Base-by-base conservation (phyloP, 2,113 vertebrate genomes). In the Myrmecophaga tridactyla region DNA sequence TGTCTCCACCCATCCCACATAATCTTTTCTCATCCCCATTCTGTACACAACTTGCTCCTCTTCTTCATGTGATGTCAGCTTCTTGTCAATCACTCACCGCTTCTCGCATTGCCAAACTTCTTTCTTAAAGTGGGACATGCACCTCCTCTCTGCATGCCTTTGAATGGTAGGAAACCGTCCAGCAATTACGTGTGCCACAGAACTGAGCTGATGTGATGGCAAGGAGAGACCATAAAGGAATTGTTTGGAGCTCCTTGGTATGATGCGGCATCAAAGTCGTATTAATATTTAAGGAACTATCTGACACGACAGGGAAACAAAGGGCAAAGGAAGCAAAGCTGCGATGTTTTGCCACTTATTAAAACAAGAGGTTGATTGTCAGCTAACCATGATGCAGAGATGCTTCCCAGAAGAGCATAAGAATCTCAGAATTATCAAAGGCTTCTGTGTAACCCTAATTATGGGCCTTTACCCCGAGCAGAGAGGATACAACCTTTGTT, bases 291-390 rank as follows among this genome's bases (percentile, higher is more conserved):
- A 65, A 58, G 58, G 76, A 91, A 96, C 92, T 51, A 87, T 43
- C 48, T 36, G 31, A 43, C 8, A 63, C 82, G 67, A 56, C 56
- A 75, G 46, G 85, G 89, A 89, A 85, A 95, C 90, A 94, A 94
- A 95, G 69, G 36, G 65, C 48, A n/a, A 23, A 65, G 82, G 90
- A 94, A 65, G 76, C 43, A 80, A 75, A 13, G 20, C 58, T 86
- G 58, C 92, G 58, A 70, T 90, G 76, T n/a, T 92, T 56, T 92
- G 53, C 70, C 93, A 89, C 80, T 94, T 95, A 60, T 93, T 94
- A 72, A 92, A 62, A 82, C 63, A 87, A 93, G 58, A 94, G 72
- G 39, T 69, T 89, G n/a, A 4, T 70, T 86, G 89, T 96, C 82
- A 78, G 58, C 88, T 3, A 3, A 36, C 20, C 39, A 1, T 36